Base-by-base conservation (phyloP, 30 jellyfish, hydroid and myxozoan species). In the Cassiopea andromeda region DNA sequence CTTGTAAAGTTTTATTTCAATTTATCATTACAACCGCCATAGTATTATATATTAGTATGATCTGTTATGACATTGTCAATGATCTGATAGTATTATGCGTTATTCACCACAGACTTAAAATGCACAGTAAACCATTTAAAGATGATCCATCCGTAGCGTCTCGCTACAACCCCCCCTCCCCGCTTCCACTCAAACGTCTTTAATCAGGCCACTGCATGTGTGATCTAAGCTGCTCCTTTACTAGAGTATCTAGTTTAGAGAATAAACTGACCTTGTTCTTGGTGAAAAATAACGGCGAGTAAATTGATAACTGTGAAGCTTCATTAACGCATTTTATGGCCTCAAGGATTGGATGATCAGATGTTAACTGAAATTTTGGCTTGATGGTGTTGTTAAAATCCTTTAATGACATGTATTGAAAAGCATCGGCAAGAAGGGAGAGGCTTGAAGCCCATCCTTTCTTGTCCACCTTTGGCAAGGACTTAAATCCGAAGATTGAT, bases 401-500 rank as follows among this genome's bases (percentile, higher is more conserved):
- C 14, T 81, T 54, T 8, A 66, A 64, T 2, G 96, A 80, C 92
- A 89, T 89, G 79, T 78, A 89, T 82, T 82, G 96, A 48, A 47
- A 81, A 0, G 96, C 82, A 75, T 89, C 92, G 8, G 96, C 91
- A 44, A 89, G 89, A 9, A 81, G 54, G 15, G 96, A 77, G 50
- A 89, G 74, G 75, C 96, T 83, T 1, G 96, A 61, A 1, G 92
- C 91, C 90, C 90, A 72, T 1, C 96, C 96, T 46, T 89, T 89
- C 45, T 38, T 89, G 48, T 89, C 96, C 44, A 45, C 87, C 64
- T 80, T 82, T 4, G 84, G 88, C 72, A 89, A 81, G 50, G 88
- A 43, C 64, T 77, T 89, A 59, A 89, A 89, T 2, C 87, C 86
- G 44, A 77, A 47, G 43, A 83, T 89, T 7, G 96, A 80, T 15